phyloP scores from a whole-genome alignment of 2,113 vertebrate species.

The Dicrurus megarhynchus region DNA sequence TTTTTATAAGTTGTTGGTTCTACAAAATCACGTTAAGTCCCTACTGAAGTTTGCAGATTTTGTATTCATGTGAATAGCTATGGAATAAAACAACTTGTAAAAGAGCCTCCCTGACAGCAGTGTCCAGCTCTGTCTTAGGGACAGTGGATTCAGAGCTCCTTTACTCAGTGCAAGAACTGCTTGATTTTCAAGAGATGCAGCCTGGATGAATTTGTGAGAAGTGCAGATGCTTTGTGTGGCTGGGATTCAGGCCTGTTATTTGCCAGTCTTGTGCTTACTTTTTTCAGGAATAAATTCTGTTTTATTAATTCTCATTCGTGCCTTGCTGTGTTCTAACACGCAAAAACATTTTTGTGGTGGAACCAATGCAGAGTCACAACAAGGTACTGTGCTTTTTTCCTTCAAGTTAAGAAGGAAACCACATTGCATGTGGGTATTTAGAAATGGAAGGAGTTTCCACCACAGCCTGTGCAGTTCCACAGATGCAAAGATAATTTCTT shows the following conservation, averaged over 20 bases:
- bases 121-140: background rate
- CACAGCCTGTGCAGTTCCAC: background rate
- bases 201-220: background rate
- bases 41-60: background rate
- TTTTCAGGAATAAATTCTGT: background rate
- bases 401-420: background rate
- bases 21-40: background rate
- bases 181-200: background rate
- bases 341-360: background rate
- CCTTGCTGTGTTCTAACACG: background rate
- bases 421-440: background rate
- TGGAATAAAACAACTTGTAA: background rate
- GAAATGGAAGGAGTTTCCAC: background rate
- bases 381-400: background rate
- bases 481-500: background rate
- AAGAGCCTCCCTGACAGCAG: background rate
- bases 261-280: background rate
- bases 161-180: background rate
- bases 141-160: background rate
- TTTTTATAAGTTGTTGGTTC: background rate
- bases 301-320: background rate
- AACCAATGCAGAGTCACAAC: background rate
- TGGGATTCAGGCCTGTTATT: background rate
- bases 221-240: background rate
- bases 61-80: background rate